phyloP scores from a whole-genome alignment of 2,797 vertebrate genomes.

The Staurois parvus region DNA sequence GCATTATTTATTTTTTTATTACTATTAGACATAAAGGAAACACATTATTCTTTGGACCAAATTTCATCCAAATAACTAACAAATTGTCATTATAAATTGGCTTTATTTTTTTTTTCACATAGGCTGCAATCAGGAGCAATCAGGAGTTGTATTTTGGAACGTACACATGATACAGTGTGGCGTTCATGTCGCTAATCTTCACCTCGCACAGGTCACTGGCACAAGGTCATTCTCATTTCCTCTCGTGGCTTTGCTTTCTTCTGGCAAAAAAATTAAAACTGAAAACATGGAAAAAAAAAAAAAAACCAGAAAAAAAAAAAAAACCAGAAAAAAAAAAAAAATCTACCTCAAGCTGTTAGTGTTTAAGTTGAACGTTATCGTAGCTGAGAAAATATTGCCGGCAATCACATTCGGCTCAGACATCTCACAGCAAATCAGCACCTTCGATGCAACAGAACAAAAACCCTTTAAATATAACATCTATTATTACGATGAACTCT shows the following conservation, averaged over 20 bases:
- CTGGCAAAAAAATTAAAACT: constrained; percentile 39
- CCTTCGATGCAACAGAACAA: constrained; percentile 22
- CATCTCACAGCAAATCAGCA: constrained; percentile 32
- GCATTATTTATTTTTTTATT: no score
- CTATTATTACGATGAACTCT: constrained; percentile 36
- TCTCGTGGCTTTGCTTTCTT: constrained; percentile 8
- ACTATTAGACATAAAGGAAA: no score
- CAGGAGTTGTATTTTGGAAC: background rate
- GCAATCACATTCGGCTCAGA: constrained; percentile 11
- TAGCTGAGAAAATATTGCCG: constrained; percentile 31
- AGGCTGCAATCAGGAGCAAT: background rate
- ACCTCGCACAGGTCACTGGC: constrained; percentile 34
- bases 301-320: constrained; percentile 23
- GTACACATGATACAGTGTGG: background rate
- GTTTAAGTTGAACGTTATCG: constrained; percentile 27
- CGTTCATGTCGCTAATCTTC: constrained; percentile 3
- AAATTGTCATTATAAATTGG: background rate
- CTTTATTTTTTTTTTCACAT: background rate
- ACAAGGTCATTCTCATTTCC: constrained; percentile 41
- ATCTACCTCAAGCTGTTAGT: constrained; percentile 23
- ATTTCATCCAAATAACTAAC: background rate
- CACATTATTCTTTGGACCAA: no score
- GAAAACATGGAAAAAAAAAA: background rate
- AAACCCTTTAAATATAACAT: constrained; percentile 13
- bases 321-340: constrained; percentile 11